A percentile compares a stretch with the other conserved stretches of the same genome.
These are phyloP conservation scores for Leucozona laternaria DNA, from an alignment of 2,888 invertebrate species.

Conservation along the genomic window DNA sequence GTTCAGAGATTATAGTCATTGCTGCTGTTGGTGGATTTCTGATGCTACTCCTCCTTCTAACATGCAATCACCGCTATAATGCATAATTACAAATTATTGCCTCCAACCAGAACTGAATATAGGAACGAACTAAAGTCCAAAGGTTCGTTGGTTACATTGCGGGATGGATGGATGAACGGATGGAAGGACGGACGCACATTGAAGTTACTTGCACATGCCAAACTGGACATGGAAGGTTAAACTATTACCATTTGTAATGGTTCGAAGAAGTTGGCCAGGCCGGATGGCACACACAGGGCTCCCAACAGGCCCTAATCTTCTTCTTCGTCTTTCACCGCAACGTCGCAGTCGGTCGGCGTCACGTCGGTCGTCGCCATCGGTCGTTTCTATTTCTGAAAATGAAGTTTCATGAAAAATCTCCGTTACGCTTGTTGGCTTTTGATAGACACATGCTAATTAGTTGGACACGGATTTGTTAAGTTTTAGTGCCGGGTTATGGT, in stretches of 20 bases:
- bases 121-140: too few species aligned
- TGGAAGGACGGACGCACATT: background rate
- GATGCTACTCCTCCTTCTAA: conserved; percentile 52
- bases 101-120: conserved; percentile 64
- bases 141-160: conserved; percentile 2
- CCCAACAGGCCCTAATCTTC: conserved; percentile 23
- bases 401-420: conserved; percentile 56
- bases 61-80: conserved; percentile 72
- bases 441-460: conserved; percentile 73
- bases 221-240: conserved; percentile 70
- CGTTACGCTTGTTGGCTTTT: conserved; percentile 72
- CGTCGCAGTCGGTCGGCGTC: background rate
- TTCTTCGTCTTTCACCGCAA: background rate
- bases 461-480: conserved; percentile 68
- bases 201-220: conserved; percentile 58
- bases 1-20: conserved; percentile 4
- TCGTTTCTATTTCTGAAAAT: conserved; percentile 22
- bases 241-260: conserved; percentile 72
- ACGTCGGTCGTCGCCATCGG: background rate
- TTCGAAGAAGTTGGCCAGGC: conserved; percentile 6
- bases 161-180: background rate
- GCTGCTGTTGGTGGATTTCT: conserved; percentile 15
- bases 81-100: conserved; percentile 74
- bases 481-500: conserved; percentile 24
- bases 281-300: conserved; percentile 22